Base-by-base conservation (phyloP, 2,797 vertebrate genomes). In the Myotis myotis region DNA sequence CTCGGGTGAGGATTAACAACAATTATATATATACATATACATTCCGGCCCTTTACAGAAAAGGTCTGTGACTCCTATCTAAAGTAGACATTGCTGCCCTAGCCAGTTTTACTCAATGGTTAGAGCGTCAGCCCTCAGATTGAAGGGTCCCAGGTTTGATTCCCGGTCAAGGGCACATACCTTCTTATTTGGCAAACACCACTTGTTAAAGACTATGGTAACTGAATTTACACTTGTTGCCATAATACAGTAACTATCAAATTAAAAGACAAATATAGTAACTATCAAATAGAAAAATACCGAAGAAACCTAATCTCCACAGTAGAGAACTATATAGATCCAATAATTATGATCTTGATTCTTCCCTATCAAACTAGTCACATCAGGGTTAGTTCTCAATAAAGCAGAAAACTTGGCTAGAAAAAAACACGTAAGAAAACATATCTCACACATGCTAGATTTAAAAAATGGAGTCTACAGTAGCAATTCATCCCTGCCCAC, bases 271-370 rank as follows among this genome's bases (percentile, higher is more conserved):
- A 68, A 76, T 16, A 78, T 1, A 76, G 44, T 51, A 81, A 64
- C 15, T 68, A 71, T 68, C 75, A 89, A 71, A 78, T 8, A 83
- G 23, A 78, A 94, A 72, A 9, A 30, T 17, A 86, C 9, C 51
- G 71, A 95, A 85, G 81, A 94, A 94, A 86, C 62, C 30, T 75
- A 82, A 96, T 38, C 17, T 60, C n/a, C 70, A 89, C 12, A 16
- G 1, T 19, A 89, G 64, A 88, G 25, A 47, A 81, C 36, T 44
- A 87, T 49, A 89, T 28, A 78, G n/a, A 87, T 23, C 80, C 55
- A 90, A 62, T 30, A 25, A 62, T 72, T 33, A 78, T 55, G 22
- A 82, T 90, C 30, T 83, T 47, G 6, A 87, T 17, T 89, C 41
- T 93, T 93, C 28, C 44, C 33, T 78, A 33, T 7, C 47, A 91